Conservation (phyloP, 2,888 invertebrate genomes). For the Eupeodes luniger region DNA sequence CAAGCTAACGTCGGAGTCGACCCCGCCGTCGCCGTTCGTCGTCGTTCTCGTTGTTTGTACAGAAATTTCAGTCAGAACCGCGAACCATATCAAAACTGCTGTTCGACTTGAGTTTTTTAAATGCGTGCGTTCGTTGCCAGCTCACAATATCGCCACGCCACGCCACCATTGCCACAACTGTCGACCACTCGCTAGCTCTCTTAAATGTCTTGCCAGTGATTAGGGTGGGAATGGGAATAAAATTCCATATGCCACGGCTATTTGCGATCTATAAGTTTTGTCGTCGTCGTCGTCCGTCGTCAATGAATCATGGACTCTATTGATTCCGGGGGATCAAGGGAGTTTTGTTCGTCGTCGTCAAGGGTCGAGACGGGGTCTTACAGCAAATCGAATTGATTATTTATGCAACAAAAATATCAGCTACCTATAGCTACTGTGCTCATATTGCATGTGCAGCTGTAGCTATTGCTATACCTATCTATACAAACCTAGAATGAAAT, state of each 20-base stretch:
- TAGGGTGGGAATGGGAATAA: conserved; percentile 66
- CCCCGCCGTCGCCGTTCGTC: background rate
- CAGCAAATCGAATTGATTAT: conserved; percentile 63
- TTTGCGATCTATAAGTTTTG: conserved; percentile 35
- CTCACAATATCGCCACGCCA: background rate
- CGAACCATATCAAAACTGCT: conserved; percentile 19
- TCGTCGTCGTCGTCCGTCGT: conserved; percentile 7
- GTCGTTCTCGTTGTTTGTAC: conserved; percentile 15
- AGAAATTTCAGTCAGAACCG: conserved; percentile 61
- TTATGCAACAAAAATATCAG: background rate
- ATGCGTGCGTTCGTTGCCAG: background rate
- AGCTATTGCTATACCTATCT: background rate
- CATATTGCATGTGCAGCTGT: background rate
- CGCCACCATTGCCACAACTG: conserved; percentile 24
- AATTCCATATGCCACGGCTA: conserved; percentile 17
- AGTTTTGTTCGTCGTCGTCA: background rate
- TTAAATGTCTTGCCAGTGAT: conserved; percentile 36
- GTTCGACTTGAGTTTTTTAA: conserved; percentile 25
- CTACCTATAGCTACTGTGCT: background rate
- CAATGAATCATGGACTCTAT: conserved; percentile 58
- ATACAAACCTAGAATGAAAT: background rate
- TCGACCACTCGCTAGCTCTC: conserved; percentile 10
- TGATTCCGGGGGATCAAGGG: conserved; percentile 7
- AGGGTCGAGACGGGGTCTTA: conserved; percentile 14
- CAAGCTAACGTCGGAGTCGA: background rate